Evolutionary conservation across 1,140 invertebrate species (phyloP), one percentile per base, ranked within the genome.

Genomic region (Ruditapes philippinarum): DNA sequence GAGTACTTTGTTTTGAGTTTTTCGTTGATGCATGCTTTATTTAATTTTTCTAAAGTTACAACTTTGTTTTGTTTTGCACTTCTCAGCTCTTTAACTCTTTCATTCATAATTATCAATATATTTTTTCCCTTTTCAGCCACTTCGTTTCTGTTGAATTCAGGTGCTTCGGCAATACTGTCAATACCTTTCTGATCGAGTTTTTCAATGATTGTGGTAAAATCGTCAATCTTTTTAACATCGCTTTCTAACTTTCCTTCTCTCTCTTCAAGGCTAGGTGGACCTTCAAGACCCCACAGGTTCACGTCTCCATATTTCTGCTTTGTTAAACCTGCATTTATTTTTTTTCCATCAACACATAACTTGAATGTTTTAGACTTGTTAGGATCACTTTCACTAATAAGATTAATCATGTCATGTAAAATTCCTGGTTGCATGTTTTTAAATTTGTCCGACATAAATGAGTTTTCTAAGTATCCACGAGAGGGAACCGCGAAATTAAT

Each of bases 401-500:
- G 19, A 25, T 80, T 57, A 28, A 33, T 60, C 78, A 80, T 80
- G 25, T 11, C 45, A 49, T 57, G 45, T 11, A 79, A 79, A 5
- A 79, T 42, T 49, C 76, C 76, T 19, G 76, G 76, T 14, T 25
- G 76, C 42, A 19, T 9, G 28, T 14, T n/a, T 33, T 54, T 57
- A 4, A 57, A 25, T 17, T 80, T 76, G 4, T 7, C 17, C 25
- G 49, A 19, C 54, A 42, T 25, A 25, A 31, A 45, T 9, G 40
- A 54, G 31, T 12, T 31, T 57, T 57, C 78, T 14, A 80, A 31
- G 14, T 22, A 45, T 11, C 1, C 7, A 25, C 49, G 54, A 31
- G 78, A 62, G 2, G 79, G 79, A 19, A 81, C 79, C 5, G 79
- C 79, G 62, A 81, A 81, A 51, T 81, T 62, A 36, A 62, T 38